These are phyloP conservation scores for Hirtodrosophila duncani DNA, from an alignment of 2,888 invertebrate species.

Conservation along the genomic window DNA sequence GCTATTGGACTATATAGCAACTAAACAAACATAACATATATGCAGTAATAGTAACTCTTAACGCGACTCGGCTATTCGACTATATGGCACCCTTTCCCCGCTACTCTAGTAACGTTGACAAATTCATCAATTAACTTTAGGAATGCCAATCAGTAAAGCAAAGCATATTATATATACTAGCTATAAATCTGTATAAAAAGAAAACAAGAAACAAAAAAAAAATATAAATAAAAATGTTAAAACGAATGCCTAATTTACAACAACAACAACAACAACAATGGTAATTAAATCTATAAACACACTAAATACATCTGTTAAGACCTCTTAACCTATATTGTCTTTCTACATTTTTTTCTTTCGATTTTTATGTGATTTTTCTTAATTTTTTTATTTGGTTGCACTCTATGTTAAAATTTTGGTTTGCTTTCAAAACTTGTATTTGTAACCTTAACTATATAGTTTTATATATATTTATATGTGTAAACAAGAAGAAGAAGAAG, in stretches of 20 bases:
- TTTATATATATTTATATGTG: constrained; percentile 69
- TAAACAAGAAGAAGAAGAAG: constrained; percentile 40
- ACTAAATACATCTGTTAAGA: constrained; percentile 16
- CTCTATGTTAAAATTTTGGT: constrained; percentile 50
- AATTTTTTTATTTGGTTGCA: constrained; percentile 47
- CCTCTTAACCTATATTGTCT: constrained; percentile 18
- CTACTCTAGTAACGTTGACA: constrained; percentile 55
- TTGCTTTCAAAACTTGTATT: constrained; percentile 50
- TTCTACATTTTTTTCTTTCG: constrained; percentile 16
- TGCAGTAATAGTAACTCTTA: too few relatives aligned
- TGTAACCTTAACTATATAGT: constrained; percentile 59
- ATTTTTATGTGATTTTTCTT: constrained; percentile 30
- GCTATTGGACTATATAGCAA: too few relatives aligned
- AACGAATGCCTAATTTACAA: constrained; percentile 24
- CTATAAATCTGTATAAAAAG: constrained; percentile 28
- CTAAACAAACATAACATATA: too few relatives aligned
- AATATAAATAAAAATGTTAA: constrained; percentile 41
- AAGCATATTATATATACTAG: constrained; percentile 15
- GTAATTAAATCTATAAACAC: constrained; percentile 16
- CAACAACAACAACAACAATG: constrained; percentile 11
- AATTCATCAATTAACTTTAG: constrained; percentile 56
- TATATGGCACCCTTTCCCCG: too few relatives aligned
- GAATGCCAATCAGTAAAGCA: constrained; percentile 54
- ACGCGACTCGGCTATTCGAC: too few relatives aligned
- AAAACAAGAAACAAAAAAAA: constrained; percentile 34